These are phyloP conservation scores for Epinephelus coioides DNA, from an alignment of 2,797 vertebrate species.

Conservation along the genomic window DNA sequence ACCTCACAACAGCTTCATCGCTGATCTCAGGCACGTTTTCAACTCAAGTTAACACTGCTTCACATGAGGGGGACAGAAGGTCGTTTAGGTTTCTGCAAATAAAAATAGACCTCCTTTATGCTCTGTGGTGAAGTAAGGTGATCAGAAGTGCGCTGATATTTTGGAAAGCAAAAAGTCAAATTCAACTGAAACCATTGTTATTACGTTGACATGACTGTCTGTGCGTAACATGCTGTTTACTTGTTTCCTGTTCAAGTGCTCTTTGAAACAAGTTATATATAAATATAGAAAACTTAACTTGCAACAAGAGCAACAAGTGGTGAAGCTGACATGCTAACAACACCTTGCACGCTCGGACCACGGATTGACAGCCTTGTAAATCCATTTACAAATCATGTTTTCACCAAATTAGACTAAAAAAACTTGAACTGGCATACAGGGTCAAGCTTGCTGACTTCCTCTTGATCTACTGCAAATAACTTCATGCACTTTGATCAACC, in stretches of 20 bases:
- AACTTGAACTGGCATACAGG: neutral
- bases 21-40: slow-evolving; percentile 12
- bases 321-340: neutral
- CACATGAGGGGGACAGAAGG: slow-evolving; percentile 2
- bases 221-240: neutral
- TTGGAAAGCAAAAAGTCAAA: slow-evolving; percentile 22
- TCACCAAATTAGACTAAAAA: neutral
- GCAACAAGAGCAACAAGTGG: neutral
- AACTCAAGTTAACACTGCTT: slow-evolving; percentile 6
- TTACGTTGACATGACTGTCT: neutral
- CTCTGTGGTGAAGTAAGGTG: slow-evolving; percentile 43
- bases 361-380: neutral
- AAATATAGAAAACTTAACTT: neutral
- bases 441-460: neutral
- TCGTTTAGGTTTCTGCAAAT: slow-evolving; percentile 16
- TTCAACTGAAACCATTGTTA: slow-evolving; percentile 25
- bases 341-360: neutral
- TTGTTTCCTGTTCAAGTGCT: slow-evolving; percentile 43
- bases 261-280: neutral
- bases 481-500: neutral
- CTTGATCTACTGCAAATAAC: neutral
- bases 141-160: slow-evolving; percentile 37
- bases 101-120: slow-evolving; percentile 47
- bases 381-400: neutral
- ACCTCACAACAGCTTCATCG: neutral